A percentile compares a stretch with the other conserved stretches of the same genome.
phyloP scores from a whole-genome alignment of 1,140 invertebrate genomes.

The Eurosta solidaginis region DNA sequence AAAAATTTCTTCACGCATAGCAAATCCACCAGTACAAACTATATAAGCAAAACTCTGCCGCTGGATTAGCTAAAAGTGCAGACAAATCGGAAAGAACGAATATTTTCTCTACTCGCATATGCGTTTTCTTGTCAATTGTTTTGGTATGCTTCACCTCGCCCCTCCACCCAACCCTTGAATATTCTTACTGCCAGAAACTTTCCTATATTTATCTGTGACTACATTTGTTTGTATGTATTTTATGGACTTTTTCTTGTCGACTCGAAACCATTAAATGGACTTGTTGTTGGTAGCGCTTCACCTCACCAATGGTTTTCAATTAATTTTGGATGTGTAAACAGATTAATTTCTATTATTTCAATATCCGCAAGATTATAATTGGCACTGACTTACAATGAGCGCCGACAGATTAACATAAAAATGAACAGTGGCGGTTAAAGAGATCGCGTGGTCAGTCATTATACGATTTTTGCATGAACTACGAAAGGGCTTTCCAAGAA shows the following conservation, averaged over 20 bases:
- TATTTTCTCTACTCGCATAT: no score
- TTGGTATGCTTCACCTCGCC: no score
- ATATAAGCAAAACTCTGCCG: not conserved
- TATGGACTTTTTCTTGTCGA: not conserved
- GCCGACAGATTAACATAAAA: not conserved
- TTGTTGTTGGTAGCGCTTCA: not conserved
- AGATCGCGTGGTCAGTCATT: no score
- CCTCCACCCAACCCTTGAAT: no score
- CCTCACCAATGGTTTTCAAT: conserved; percentile 47
- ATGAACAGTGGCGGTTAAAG: not conserved
- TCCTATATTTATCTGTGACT: not conserved
- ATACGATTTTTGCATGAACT: no score
- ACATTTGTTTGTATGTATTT: not conserved
- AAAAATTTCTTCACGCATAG: not conserved
- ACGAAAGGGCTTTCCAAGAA: no score
- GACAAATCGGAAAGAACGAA: no score
- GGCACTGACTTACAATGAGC: not conserved
- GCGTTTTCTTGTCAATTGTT: not conserved
- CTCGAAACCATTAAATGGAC: not conserved
- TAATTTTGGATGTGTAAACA: conserved; percentile 55
- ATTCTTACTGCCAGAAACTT: no score
- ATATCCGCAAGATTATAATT: conserved; percentile 41
- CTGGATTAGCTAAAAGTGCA: not conserved
- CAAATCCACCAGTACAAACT: not conserved
- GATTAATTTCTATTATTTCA: conserved; percentile 60